Evolutionary conservation across 2,888 invertebrate genomes (phyloP).

Genomic region (Labia minor): DNA sequence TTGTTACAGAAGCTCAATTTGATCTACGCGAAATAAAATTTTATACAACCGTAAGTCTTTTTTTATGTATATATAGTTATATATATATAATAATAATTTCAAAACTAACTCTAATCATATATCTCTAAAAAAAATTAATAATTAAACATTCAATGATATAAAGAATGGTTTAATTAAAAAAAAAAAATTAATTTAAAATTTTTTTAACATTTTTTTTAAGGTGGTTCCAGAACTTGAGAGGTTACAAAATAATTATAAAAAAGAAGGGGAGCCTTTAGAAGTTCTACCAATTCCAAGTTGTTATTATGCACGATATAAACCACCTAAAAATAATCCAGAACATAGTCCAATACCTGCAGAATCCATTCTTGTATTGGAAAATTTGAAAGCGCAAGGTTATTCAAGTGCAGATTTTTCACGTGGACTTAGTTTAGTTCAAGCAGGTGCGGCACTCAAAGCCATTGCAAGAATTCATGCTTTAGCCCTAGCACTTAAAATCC

Average conservation of each 20-base stretch:
- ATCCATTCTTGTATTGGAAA: conserved; percentile 63
- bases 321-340: conserved; percentile 37
- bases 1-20: conserved; percentile 72
- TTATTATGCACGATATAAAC: conserved; percentile 51
- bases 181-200: too few species aligned
- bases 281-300: conserved; percentile 57
- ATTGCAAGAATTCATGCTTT: conserved; percentile 64
- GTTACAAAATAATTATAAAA: conserved; percentile 43
- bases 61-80: too few species aligned
- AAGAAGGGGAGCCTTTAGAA: conserved; percentile 39
- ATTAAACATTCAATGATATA: background rate
- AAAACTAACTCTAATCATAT: too few species aligned
- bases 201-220: too few species aligned
- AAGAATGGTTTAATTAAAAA: background rate
- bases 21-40: conserved; percentile 72
- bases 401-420: conserved; percentile 56
- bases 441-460: conserved; percentile 56
- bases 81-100: too few species aligned
- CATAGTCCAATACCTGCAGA: conserved; percentile 42
- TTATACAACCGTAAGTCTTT: conserved; percentile 56
- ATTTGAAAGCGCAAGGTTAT: conserved; percentile 52
- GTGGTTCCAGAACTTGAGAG: conserved; percentile 58
- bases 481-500: conserved; percentile 51
- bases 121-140: conserved; percentile 23
- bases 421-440: conserved; percentile 53